phyloP scores from a whole-genome alignment of 2,113 vertebrate species.

The Chascanopsetta lugubris region DNA sequence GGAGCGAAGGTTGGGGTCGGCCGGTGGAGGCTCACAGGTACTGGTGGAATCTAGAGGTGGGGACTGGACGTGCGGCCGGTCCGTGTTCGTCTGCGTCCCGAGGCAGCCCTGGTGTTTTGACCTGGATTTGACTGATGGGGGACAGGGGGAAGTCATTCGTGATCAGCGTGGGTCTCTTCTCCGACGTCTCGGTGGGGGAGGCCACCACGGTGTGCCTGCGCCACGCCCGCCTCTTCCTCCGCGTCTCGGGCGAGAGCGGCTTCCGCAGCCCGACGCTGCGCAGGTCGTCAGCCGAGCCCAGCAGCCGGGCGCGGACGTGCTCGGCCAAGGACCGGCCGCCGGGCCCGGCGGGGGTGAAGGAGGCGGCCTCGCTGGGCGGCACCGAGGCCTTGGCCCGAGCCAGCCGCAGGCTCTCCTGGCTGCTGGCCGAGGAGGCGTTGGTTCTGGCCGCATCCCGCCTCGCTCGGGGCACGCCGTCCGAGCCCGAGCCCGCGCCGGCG shows the following conservation, averaged over 20 bases:
- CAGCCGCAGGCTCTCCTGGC: conserved; percentile 69
- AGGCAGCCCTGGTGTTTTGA: conserved; percentile 57
- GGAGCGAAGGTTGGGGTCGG: conserved; percentile 7
- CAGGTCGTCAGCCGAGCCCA: conserved; percentile 87
- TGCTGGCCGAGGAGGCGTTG: conserved; percentile 75
- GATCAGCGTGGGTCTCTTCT: conserved; percentile 46
- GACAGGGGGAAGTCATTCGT: conserved; percentile 50
- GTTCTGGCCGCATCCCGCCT: conserved; percentile 65
- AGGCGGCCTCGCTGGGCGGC: conserved; percentile 58
- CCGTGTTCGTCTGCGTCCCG: conserved; percentile 40
- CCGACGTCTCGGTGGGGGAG: conserved; percentile 67
- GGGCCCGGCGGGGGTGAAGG: conserved; percentile 55
- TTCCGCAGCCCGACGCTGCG: conserved; percentile 85
- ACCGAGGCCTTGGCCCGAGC: conserved; percentile 22
- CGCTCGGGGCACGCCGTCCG: conserved; percentile 3
- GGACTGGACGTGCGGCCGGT: conserved; percentile 58
- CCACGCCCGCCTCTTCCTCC: conserved; percentile 90
- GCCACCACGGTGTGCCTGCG: conserved; percentile 93
- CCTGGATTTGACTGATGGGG: conserved; percentile 43
- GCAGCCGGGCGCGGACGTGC: conserved; percentile 85
- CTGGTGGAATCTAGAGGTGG: conserved; percentile 84
- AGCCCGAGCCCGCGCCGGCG: conserved; percentile 8
- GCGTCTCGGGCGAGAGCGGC: conserved; percentile 88
- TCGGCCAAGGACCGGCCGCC: conserved; percentile 79
- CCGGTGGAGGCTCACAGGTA: conserved; percentile 66